Conservation (phyloP, 1,140 invertebrate genomes). For the Hyles vespertilio region DNA sequence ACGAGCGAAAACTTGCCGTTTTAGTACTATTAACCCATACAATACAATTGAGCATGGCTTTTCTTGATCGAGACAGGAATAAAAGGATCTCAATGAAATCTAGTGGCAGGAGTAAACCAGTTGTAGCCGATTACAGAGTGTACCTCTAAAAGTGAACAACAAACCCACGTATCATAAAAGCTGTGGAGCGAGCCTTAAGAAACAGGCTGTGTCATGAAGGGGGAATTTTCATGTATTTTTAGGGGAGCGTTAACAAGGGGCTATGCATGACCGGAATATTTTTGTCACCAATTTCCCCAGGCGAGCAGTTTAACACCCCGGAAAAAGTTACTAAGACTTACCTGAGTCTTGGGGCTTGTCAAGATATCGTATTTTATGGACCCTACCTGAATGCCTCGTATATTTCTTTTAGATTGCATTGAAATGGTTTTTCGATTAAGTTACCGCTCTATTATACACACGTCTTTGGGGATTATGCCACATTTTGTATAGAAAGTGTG, state of each 20-base stretch:
- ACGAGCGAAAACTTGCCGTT: too few relatives aligned
- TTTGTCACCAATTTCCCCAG: slow-evolving; percentile 62
- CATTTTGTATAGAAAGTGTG: too few relatives aligned
- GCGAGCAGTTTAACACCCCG: slow-evolving; percentile 49
- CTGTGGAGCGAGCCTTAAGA: slow-evolving; percentile 30
- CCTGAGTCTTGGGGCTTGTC: slow-evolving; percentile 43
- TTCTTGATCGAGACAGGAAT: too few relatives aligned
- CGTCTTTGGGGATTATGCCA: too few relatives aligned
- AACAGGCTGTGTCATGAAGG: slow-evolving; percentile 44
- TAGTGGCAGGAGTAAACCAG: too few relatives aligned
- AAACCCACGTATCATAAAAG: slow-evolving; percentile 28
- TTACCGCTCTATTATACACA: too few relatives aligned
- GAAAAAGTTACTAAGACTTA: slow-evolving; percentile 57
- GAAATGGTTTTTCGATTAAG: too few relatives aligned
- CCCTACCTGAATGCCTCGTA: slow-evolving; percentile 17
- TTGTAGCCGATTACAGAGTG: too few relatives aligned
- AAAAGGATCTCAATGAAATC: too few relatives aligned
- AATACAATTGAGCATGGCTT: too few relatives aligned
- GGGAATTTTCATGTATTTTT: slow-evolving; percentile 53
- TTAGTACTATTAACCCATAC: too few relatives aligned
- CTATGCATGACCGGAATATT: slow-evolving; percentile 68
- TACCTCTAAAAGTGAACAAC: too few relatives aligned
- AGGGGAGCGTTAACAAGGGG: slow-evolving; percentile 56
- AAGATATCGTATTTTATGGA: slow-evolving; percentile 53
- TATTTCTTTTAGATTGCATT: slow-evolving; percentile 24